Conservation (phyloP, 2,113 vertebrate species). For the Nestor notabilis region DNA sequence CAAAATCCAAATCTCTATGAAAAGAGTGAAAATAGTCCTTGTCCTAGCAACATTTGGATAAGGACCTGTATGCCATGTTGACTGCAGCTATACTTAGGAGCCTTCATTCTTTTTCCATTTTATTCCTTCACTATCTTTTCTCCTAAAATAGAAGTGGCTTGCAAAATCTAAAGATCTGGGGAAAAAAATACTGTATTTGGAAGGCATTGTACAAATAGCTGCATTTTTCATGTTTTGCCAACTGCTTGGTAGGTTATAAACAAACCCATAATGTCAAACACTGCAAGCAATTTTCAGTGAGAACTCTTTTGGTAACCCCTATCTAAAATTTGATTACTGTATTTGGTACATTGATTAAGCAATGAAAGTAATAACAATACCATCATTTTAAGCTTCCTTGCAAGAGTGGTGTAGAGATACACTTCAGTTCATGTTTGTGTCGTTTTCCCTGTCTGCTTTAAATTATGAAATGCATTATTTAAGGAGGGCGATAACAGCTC, state of each 20-base stretch:
- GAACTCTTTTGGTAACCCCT: slow-evolving; percentile 19
- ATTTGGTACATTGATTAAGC: slow-evolving; percentile 64
- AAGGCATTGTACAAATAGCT: not conserved
- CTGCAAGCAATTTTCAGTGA: slow-evolving; percentile 22
- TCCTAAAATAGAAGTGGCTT: not conserved
- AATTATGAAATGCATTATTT: slow-evolving; percentile 69
- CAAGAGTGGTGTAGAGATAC: slow-evolving; percentile 20
- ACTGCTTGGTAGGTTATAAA: not conserved
- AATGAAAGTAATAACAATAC: slow-evolving; percentile 42
- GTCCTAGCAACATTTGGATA: not conserved
- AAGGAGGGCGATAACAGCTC: slow-evolving; percentile 52
- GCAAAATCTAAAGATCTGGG: not conserved
- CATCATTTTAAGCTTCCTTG: slow-evolving; percentile 34
- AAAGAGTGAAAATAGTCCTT: not conserved
- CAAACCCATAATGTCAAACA: not conserved
- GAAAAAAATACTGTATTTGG: not conserved
- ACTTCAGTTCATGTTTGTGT: slow-evolving; percentile 30
- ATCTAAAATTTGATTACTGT: slow-evolving; percentile 45
- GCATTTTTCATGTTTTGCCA: not conserved
- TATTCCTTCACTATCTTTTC: not conserved
- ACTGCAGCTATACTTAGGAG: not conserved
- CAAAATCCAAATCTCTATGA: not conserved
- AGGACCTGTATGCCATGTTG: not conserved
- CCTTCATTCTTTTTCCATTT: not conserved
- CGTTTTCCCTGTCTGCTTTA: slow-evolving; percentile 38